Evolutionary conservation across 2,888 invertebrate genomes (phyloP).

Genomic region (Leptopilina drosophilae): DNA sequence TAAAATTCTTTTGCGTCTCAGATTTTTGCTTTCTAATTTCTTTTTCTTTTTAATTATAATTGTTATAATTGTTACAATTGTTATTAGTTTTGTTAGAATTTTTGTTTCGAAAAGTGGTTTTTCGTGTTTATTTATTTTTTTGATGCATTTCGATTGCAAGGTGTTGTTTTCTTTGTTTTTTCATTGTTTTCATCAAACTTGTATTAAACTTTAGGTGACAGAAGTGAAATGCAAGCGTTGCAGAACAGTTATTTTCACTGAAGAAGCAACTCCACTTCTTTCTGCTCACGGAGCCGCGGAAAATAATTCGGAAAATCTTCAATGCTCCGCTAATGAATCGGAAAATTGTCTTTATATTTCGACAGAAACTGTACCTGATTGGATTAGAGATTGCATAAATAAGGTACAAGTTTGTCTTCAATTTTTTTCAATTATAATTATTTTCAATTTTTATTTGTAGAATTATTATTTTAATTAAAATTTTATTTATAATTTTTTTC

Average conservation of each 20-base stretch:
- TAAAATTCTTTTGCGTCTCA: too few species aligned
- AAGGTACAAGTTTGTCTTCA: constrained; percentile 47
- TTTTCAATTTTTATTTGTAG: not conserved
- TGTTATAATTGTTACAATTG: too few species aligned
- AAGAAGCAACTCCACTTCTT: constrained; percentile 62
- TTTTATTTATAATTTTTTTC: too few species aligned
- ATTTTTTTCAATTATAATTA: too few species aligned
- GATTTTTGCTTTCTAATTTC: too few species aligned
- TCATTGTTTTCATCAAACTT: not conserved
- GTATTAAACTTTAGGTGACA: constrained; percentile 56
- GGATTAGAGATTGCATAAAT: constrained; percentile 61
- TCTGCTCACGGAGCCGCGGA: constrained; percentile 61
- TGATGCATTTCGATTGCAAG: not conserved
- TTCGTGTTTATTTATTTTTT: too few species aligned
- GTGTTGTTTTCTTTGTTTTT: not conserved
- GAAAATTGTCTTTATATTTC: constrained; percentile 63
- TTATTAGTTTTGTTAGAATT: not conserved
- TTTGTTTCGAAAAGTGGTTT: not conserved
- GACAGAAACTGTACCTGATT: constrained; percentile 63
- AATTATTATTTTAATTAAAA: too few species aligned
- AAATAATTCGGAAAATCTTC: constrained; percentile 54
- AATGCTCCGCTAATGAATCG: constrained; percentile 60
- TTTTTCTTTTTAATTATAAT: too few species aligned
- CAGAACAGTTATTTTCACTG: constrained; percentile 62
- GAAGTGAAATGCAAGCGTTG: constrained; percentile 65